phyloP scores from a whole-genome alignment of 2,888 invertebrate species.

The Tortrix viridana region DNA sequence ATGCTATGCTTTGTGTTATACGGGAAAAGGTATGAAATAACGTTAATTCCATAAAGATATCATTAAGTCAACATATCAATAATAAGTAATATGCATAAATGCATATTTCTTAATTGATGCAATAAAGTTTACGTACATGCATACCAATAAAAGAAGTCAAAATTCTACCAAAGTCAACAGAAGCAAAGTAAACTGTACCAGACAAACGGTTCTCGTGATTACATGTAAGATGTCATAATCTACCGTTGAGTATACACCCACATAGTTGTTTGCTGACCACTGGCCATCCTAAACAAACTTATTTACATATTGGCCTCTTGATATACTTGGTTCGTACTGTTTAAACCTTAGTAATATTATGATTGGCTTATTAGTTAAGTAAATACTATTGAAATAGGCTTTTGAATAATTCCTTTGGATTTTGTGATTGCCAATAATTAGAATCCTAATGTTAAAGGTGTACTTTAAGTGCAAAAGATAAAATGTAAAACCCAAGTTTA shows the following conservation, averaged over 20 bases:
- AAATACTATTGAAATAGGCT: background rate
- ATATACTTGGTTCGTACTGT: constrained; percentile 17
- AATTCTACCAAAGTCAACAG: background rate
- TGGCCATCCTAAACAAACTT: constrained; percentile 46
- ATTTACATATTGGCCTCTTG: constrained; percentile 57
- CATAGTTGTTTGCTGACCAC: constrained; percentile 42
- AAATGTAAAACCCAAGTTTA: no score
- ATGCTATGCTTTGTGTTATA: no score
- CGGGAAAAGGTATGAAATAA: background rate
- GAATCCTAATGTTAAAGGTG: no score
- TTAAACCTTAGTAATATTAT: constrained; percentile 4
- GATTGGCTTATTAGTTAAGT: background rate
- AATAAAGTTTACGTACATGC: no score
- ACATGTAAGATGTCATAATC: constrained; percentile 31
- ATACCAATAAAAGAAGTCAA: background rate
- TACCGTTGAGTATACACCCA: constrained; percentile 17
- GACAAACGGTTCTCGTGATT: background rate
- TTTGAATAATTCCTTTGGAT: no score
- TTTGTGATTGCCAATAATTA: no score
- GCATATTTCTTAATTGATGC: no score
- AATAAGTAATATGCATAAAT: no score
- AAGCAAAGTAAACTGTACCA: background rate
- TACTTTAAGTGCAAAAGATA: no score
- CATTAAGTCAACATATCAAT: no score
- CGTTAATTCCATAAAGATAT: no score